Evolutionary conservation across 2,797 vertebrate species (phyloP).

Genomic region (Myotis findleyi): DNA sequence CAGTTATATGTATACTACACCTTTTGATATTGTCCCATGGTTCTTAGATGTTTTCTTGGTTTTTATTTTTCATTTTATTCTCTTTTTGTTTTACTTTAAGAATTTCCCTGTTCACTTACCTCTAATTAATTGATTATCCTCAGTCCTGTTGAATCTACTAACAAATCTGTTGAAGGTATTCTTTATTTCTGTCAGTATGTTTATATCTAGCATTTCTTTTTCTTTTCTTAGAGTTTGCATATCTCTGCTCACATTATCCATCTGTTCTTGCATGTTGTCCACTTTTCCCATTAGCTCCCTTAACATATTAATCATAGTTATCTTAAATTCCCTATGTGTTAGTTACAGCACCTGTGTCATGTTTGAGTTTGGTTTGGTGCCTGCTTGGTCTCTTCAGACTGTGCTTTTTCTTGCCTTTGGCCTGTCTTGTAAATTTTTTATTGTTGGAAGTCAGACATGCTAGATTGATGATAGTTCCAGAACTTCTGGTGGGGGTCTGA

Average conservation of each 20-base stretch:
- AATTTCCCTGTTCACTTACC: neutral
- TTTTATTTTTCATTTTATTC: neutral
- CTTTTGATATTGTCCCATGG: neutral
- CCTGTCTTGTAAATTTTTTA: neutral
- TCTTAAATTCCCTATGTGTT: neutral
- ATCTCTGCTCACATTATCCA: neutral
- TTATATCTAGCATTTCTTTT: neutral
- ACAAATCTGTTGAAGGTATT: neutral
- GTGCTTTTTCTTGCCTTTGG: neutral
- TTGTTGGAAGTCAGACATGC: neutral
- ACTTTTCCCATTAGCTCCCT: neutral
- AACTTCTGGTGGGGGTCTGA: neutral
- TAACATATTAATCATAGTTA: neutral
- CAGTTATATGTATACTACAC: rapidly evolving
- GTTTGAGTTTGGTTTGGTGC: too few species aligned
- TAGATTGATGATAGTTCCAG: neutral
- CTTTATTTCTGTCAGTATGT: neutral
- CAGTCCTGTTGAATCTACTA: too few species aligned
- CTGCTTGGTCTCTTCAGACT: neutral
- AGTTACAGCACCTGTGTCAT: neutral
- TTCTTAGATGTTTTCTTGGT: neutral
- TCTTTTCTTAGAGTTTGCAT: neutral
- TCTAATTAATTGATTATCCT: neutral
- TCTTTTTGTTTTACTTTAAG: neutral
- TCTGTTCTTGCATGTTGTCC: neutral